phyloP scores from a whole-genome alignment of 2,888 invertebrate species.

The Acrocera orbiculus region DNA sequence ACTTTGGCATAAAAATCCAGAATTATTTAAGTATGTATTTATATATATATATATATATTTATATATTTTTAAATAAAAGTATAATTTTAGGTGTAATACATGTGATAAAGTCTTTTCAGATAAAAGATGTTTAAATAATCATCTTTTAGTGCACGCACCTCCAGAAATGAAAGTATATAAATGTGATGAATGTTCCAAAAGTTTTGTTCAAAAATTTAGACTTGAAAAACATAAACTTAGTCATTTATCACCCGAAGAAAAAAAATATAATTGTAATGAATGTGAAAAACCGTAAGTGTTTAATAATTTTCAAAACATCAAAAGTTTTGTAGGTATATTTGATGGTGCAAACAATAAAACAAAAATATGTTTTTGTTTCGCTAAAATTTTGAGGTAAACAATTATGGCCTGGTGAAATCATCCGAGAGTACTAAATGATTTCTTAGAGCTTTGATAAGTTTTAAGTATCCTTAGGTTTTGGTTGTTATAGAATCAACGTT shows the following conservation, averaged over 20 bases:
- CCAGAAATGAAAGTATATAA: slow-evolving; percentile 10
- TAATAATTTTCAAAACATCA: too few relatives aligned
- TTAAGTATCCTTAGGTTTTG: too few relatives aligned
- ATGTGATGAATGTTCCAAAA: slow-evolving; percentile 15
- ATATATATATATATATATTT: background rate
- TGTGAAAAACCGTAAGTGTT: slow-evolving; percentile 22
- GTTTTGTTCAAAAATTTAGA: slow-evolving; percentile 15
- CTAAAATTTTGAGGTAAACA: too few relatives aligned
- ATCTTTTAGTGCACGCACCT: slow-evolving; percentile 14
- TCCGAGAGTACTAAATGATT: too few relatives aligned
- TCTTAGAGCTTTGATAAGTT: too few relatives aligned
- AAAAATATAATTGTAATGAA: slow-evolving; percentile 19
- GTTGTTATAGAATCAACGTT: too few relatives aligned
- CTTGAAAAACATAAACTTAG: slow-evolving; percentile 15
- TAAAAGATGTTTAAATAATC: slow-evolving; percentile 13
- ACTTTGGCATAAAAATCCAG: slow-evolving; percentile 14
- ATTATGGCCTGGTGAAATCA: too few relatives aligned
- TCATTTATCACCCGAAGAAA: slow-evolving; percentile 12
- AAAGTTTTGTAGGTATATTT: too few relatives aligned
- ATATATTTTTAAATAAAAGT: background rate
- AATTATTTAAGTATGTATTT: slow-evolving; percentile 13
- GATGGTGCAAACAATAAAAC: too few relatives aligned
- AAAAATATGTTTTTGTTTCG: too few relatives aligned
- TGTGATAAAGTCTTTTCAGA: slow-evolving; percentile 12
- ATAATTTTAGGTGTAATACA: slow-evolving; percentile 9